Evolutionary conservation across 2,113 vertebrate species (phyloP).

Genomic region (Otis tarda): DNA sequence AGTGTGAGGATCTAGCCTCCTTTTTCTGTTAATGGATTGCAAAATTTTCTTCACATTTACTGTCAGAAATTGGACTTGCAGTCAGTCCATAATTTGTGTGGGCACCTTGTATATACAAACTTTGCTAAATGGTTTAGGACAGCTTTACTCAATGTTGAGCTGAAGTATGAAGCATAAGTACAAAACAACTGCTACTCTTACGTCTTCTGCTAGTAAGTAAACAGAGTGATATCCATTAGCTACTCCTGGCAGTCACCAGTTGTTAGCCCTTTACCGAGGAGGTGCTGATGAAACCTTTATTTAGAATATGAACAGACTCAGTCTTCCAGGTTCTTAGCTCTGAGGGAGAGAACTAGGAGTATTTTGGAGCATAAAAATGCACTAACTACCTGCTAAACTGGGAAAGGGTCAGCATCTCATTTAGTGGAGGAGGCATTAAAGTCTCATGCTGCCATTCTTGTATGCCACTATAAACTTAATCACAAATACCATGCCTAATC

Average conservation of each 20-base stretch:
- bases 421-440: background rate
- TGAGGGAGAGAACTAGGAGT: background rate
- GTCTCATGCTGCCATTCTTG: accelerated
- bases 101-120: background rate
- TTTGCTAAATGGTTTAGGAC: background rate
- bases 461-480: background rate
- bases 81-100: background rate
- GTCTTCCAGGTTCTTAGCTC: background rate
- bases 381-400: background rate
- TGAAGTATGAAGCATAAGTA: background rate
- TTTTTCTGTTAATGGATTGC: background rate
- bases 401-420: background rate
- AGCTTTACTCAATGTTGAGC: background rate
- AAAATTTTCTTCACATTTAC: background rate
- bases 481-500: background rate
- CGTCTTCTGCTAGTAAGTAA: background rate
- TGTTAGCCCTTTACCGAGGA: background rate
- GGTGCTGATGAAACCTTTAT: background rate
- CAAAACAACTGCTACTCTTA: background rate
- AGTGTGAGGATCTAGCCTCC: background rate
- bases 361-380: background rate
- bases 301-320: background rate
- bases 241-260: background rate
- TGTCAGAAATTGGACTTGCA: background rate
- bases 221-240: background rate